A percentile compares a stretch with the other conserved stretches of the same genome.
Conservation (phyloP, 2,888 invertebrate species). For the Chironomus tentans region DNA sequence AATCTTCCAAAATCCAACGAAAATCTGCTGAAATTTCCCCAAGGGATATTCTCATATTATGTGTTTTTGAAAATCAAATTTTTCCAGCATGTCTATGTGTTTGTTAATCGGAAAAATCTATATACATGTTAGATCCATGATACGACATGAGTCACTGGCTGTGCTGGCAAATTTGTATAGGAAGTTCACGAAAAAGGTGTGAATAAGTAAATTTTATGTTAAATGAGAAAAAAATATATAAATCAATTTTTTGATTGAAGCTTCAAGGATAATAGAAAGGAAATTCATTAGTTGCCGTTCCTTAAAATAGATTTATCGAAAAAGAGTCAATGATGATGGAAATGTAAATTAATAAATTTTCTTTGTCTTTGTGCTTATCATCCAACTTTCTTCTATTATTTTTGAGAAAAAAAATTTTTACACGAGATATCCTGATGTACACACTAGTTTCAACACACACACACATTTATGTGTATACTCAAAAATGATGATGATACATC, state of each 20-base stretch:
- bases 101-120: constrained; percentile 6
- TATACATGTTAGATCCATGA: not conserved
- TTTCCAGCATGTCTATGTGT: not conserved
- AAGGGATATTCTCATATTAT: not conserved
- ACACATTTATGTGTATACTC: too few relatives aligned
- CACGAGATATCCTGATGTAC: too few relatives aligned
- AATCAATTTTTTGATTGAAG: not conserved
- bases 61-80: not conserved
- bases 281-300: too few relatives aligned
- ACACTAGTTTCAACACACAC: too few relatives aligned
- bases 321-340: too few relatives aligned
- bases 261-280: not conserved
- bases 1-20: not conserved
- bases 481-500: too few relatives aligned
- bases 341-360: too few relatives aligned
- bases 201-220: not conserved
- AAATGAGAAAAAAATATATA: not conserved
- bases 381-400: too few relatives aligned
- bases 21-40: too few relatives aligned
- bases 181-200: not conserved
- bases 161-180: not conserved
- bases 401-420: too few relatives aligned
- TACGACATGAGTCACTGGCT: not conserved
- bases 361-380: too few relatives aligned
- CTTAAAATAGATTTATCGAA: too few relatives aligned